These are phyloP conservation scores for Rhodinocichla rosea DNA, from an alignment of 2,113 vertebrate genomes.

Conservation along the genomic window DNA sequence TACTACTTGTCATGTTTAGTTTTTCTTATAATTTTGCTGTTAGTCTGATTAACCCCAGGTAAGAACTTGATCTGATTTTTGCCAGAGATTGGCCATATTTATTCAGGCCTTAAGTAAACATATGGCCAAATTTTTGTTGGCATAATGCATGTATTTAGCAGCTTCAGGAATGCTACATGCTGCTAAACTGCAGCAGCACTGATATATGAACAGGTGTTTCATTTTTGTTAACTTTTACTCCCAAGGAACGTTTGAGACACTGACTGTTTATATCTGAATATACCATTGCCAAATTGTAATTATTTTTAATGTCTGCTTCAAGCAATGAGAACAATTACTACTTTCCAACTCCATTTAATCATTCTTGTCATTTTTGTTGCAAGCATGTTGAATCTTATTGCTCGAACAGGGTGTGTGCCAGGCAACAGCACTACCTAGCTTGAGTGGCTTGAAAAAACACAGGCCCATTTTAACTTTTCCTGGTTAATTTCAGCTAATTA, in stretches of 20 bases:
- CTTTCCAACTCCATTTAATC: conserved; percentile 1
- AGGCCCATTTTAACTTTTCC: background rate
- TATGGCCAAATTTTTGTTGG: conserved; percentile 55
- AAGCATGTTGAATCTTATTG: background rate
- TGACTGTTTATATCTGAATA: conserved; percentile 54
- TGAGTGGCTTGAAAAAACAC: background rate
- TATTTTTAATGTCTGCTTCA: conserved; percentile 47
- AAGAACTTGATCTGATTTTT: conserved; percentile 53
- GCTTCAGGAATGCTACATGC: conserved; percentile 41
- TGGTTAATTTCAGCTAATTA: background rate
- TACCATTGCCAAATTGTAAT: conserved; percentile 59
- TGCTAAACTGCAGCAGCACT: conserved; percentile 6
- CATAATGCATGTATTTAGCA: conserved; percentile 37
- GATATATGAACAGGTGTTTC: conserved; percentile 69
- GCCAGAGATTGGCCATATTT: conserved; percentile 37
- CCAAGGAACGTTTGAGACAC: conserved; percentile 50
- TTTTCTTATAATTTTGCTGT: conserved; percentile 43
- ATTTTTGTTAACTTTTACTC: conserved; percentile 63
- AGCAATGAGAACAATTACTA: conserved; percentile 53
- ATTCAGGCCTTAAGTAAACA: conserved; percentile 64
- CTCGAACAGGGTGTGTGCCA: background rate
- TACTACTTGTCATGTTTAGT: background rate
- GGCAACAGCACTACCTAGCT: background rate
- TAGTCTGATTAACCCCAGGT: conserved; percentile 11
- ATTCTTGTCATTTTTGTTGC: background rate